phyloP scores from a whole-genome alignment of 2,888 invertebrate genomes.

The Ochlodes sylvanus region DNA sequence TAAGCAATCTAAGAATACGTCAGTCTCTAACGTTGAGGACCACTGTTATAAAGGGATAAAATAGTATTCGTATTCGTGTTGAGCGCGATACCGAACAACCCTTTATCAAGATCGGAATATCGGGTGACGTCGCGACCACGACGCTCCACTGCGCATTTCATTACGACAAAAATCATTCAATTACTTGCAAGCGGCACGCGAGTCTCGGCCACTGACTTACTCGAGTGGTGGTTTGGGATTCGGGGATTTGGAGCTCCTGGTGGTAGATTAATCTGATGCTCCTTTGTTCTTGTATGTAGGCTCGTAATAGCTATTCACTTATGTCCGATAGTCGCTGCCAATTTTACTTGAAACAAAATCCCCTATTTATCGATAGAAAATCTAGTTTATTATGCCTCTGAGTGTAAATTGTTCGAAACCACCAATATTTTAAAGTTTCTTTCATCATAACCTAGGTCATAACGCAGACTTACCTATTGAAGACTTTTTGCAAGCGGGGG shows the following conservation, averaged over 20 bases:
- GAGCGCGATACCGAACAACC: conserved; percentile 66
- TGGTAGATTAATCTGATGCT: neutral
- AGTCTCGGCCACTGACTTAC: conserved; percentile 17
- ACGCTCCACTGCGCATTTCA: conserved; percentile 58
- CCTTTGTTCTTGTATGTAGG: too few relatives aligned
- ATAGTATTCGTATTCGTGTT: conserved; percentile 59
- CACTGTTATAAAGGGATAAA: conserved; percentile 34
- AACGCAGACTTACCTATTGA: too few relatives aligned
- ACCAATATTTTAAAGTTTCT: too few relatives aligned
- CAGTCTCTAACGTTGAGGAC: conserved; percentile 3
- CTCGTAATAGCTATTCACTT: too few relatives aligned
- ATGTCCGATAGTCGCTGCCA: too few relatives aligned
- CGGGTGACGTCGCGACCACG: conserved; percentile 65
- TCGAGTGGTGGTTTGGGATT: neutral
- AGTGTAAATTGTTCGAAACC: too few relatives aligned
- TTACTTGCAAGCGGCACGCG: conserved; percentile 34
- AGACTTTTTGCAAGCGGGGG: too few relatives aligned
- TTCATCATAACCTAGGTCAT: too few relatives aligned
- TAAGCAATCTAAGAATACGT: too few relatives aligned
- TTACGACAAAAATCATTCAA: conserved; percentile 70
- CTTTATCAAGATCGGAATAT: conserved; percentile 79
- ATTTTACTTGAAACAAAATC: too few relatives aligned
- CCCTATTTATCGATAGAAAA: too few relatives aligned
- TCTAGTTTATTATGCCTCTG: too few relatives aligned
- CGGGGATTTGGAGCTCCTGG: neutral